These are phyloP conservation scores for Ceryle rudis DNA, from an alignment of 2,797 vertebrate genomes.

Conservation along the genomic window DNA sequence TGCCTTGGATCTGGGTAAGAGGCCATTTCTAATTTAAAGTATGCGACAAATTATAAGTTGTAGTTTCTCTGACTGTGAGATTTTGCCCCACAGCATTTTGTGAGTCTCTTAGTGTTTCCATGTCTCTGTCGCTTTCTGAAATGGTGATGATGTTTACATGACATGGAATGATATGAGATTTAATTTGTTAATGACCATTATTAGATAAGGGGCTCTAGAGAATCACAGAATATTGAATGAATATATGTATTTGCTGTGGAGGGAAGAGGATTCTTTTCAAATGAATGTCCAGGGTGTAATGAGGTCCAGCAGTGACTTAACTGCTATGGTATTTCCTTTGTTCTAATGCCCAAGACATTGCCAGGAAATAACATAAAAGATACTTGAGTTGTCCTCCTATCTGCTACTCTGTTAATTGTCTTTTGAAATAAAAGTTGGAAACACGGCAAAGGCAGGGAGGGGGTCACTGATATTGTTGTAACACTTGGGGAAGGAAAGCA, in stretches of 20 bases:
- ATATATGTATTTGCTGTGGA: not conserved
- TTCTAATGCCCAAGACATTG: not conserved
- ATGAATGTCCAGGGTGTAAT: rapidly evolving
- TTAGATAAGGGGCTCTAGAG: not conserved
- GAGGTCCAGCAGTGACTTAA: not conserved
- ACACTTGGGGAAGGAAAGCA: not conserved
- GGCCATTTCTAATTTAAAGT: not conserved
- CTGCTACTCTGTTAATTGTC: not conserved
- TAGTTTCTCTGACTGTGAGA: not conserved
- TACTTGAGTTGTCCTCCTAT: not conserved
- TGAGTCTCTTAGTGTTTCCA: not conserved
- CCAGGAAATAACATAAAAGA: not conserved
- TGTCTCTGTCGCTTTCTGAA: not conserved
- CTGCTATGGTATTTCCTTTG: not conserved
- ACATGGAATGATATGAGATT: not conserved
- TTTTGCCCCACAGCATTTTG: not conserved
- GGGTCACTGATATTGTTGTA: not conserved
- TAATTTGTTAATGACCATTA: not conserved
- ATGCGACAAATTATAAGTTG: not conserved
- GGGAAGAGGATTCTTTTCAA: not conserved
- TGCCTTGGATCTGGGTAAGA: not conserved
- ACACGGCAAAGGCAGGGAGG: rapidly evolving
- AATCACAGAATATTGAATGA: not conserved
- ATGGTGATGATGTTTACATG: not conserved
- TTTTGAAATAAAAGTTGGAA: not conserved